Percentiles rank a stretch among this genome's conserved stretches.
phyloP scores from a whole-genome alignment of 2,888 invertebrate species.

The Teleiodes luculella region DNA sequence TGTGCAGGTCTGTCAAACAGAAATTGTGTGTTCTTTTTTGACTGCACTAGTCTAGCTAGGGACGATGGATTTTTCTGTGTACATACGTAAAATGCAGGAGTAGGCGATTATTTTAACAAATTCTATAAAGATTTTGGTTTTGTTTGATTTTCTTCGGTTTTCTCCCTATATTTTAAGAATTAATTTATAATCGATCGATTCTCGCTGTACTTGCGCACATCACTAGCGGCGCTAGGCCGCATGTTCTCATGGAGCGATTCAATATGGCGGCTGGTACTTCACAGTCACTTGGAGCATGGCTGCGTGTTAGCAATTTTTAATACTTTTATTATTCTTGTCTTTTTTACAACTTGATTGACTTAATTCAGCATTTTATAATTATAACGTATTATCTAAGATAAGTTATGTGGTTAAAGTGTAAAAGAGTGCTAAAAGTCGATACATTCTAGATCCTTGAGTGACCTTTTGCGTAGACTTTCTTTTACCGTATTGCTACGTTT shows the following conservation, averaged over 20 bases:
- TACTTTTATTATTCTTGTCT: slow-evolving; percentile 44
- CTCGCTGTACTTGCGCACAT: slow-evolving; percentile 63
- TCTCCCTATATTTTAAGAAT: no score
- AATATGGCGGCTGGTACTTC: slow-evolving; percentile 72
- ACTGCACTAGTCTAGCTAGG: no score
- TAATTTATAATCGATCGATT: slow-evolving; percentile 57
- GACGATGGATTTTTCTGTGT: no score
- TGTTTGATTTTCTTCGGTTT: no score
- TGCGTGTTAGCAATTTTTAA: slow-evolving; percentile 55
- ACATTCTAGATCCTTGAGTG: slow-evolving; percentile 73
- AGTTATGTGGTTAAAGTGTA: slow-evolving; percentile 59
- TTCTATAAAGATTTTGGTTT: no score
- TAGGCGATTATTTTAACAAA: no score
- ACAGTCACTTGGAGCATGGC: slow-evolving; percentile 65
- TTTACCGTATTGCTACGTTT: slow-evolving; percentile 70
- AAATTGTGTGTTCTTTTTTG: no score
- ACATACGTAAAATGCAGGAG: no score
- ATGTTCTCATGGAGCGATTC: slow-evolving; percentile 61
- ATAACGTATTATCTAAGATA: slow-evolving; percentile 50
- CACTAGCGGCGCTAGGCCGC: slow-evolving; percentile 53
- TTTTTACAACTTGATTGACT: slow-evolving; percentile 44
- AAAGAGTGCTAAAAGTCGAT: slow-evolving; percentile 53
- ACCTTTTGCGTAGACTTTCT: slow-evolving; percentile 72
- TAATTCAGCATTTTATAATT: slow-evolving; percentile 48
- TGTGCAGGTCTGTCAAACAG: no score